Percentiles rank a stretch among this genome's conserved stretches.
Conservation (phyloP, 2,113 vertebrate genomes). For the Heterotilapia buettikoferi region DNA sequence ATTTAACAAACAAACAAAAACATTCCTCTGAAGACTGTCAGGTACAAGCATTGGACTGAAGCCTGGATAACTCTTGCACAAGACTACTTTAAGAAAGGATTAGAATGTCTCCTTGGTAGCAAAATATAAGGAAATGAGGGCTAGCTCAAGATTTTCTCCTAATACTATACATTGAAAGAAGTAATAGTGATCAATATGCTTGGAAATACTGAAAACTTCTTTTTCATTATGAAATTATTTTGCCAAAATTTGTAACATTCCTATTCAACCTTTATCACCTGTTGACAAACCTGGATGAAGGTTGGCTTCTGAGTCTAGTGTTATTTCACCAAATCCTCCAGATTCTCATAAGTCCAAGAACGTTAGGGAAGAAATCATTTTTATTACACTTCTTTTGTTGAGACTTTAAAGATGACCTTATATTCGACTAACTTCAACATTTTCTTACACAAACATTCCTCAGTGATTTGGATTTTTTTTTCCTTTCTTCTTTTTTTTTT, state of each 20-base stretch:
- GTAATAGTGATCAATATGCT: background rate
- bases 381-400: background rate
- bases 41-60: background rate
- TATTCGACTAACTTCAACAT: background rate
- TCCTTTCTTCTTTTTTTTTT: constrained; percentile 17
- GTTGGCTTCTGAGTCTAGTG: background rate
- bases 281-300: background rate
- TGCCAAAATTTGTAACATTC: background rate
- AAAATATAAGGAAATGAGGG: background rate
- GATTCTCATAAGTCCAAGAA: background rate
- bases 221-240: background rate
- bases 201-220: background rate
- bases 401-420: background rate
- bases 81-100: background rate
- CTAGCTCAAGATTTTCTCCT: background rate
- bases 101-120: background rate
- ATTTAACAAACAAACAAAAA: background rate
- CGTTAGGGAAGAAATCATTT: background rate
- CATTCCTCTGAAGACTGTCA: background rate
- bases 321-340: background rate
- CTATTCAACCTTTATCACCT: background rate
- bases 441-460: constrained; percentile 5
- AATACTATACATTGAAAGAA: background rate
- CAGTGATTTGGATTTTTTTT: background rate
- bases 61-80: background rate